Evolutionary conservation across 92 coral and sea anemone species (phyloP).

Genomic region (Bergia puertoricense): DNA sequence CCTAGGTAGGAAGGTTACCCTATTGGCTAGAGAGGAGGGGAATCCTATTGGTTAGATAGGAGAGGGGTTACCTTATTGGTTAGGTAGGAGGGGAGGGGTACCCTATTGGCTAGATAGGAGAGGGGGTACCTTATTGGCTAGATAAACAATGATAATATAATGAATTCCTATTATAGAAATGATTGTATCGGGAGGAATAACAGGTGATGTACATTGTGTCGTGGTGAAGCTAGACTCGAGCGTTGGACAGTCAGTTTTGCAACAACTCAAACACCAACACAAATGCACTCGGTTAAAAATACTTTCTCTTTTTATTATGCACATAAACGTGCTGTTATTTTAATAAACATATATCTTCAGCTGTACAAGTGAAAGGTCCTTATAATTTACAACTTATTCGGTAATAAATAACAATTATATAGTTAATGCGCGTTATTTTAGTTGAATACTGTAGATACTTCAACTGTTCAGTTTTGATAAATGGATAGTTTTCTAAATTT

Average conservation of each 20-base stretch:
- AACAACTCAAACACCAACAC: background rate
- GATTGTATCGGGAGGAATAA: background rate
- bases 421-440: conserved; percentile 13
- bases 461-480: background rate
- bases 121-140: no score
- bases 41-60: no score
- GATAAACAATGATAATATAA: no score
- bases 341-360: conserved; percentile 28
- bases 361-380: conserved; percentile 27
- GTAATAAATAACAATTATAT: conserved; percentile 40
- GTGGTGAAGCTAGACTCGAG: background rate
- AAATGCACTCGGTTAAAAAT: background rate
- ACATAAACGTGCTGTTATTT: conserved; percentile 34
- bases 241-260: background rate
- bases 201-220: background rate
- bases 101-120: no score
- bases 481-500: conserved; percentile 9
- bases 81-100: no score
- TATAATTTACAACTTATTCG: conserved; percentile 43
- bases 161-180: no score
- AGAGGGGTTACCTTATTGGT: no score
- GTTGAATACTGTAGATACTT: background rate
- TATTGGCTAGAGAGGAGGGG: no score
- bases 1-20: no score
- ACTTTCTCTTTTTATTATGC: conserved; percentile 23